Evolutionary conservation across 2,797 vertebrate genomes (phyloP).

Genomic region (Hylomyscus alleni): DNA sequence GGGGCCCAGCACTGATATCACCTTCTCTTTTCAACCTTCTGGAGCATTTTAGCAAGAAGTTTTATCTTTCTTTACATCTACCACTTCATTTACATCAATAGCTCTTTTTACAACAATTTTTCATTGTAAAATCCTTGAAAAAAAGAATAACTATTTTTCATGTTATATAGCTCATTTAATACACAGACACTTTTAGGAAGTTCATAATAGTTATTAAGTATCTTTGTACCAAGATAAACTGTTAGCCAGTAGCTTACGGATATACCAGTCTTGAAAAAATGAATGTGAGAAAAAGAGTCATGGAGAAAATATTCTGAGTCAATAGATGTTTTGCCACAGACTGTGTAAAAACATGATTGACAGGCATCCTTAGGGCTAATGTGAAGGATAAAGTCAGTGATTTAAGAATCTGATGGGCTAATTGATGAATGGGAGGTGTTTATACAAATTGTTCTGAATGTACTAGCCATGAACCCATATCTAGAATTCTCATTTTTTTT

Average conservation of each 20-base stretch:
- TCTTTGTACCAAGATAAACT: neutral
- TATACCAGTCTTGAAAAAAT: neutral
- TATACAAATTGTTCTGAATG: constrained; percentile 2
- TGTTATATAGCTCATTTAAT: neutral
- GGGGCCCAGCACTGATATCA: neutral
- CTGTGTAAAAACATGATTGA: neutral
- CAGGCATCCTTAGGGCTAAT: neutral
- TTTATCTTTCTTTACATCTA: neutral
- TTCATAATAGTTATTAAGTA: neutral
- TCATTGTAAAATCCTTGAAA: neutral
- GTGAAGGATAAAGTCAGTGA: neutral
- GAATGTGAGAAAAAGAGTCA: neutral
- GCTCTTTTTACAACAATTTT: neutral
- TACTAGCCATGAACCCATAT: neutral
- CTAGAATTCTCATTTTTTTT: neutral
- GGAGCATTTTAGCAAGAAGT: neutral
- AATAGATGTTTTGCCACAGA: neutral
- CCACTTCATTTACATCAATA: neutral
- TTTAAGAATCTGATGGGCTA: neutral
- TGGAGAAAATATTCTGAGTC: neutral
- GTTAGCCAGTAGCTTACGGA: neutral
- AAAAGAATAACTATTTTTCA: neutral
- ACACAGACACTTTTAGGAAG: neutral
- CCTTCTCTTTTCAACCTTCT: neutral
- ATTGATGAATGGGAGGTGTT: neutral